Percentiles rank a stretch among this genome's conserved stretches.
Evolutionary conservation across 1,140 invertebrate genomes (phyloP).

Genomic region (Chelonus insularis): DNA sequence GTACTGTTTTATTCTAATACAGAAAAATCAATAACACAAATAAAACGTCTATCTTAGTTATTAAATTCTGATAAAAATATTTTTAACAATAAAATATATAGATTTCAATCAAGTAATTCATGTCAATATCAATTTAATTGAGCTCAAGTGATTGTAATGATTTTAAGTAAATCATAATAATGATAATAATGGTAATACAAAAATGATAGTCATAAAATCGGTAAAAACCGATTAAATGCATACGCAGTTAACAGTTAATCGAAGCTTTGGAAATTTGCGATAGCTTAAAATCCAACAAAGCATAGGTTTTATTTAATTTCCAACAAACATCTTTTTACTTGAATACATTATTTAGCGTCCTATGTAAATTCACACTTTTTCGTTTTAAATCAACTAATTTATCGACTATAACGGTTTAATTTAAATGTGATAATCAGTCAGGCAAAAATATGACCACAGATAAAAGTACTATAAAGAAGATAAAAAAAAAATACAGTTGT

Average conservation of each 20-base stretch:
- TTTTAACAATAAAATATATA: no score
- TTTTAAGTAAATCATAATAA: no score
- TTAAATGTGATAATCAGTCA: neutral
- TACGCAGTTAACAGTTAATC: slow-evolving; percentile 18
- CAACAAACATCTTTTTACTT: slow-evolving; percentile 20
- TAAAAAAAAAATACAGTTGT: no score
- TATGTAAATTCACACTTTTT: neutral
- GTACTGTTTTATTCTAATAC: no score
- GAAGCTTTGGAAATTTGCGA: slow-evolving; percentile 26
- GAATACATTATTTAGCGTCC: slow-evolving; percentile 21
- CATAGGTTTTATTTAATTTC: slow-evolving; percentile 29
- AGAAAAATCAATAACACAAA: no score
- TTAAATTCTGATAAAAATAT: no score
- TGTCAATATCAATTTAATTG: no score
- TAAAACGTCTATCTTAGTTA: no score
- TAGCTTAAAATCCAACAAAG: slow-evolving; percentile 24
- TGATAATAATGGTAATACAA: neutral
- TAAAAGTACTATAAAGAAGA: no score
- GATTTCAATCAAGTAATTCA: no score
- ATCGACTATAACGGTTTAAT: neutral
- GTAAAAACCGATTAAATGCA: slow-evolving; percentile 5
- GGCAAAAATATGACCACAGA: no score
- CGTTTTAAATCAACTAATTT: neutral
- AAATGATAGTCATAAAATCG: slow-evolving; percentile 9
- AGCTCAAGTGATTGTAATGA: no score